Evolutionary conservation across 2,797 vertebrate genomes (phyloP).

Genomic region (Diglossa cyanea): DNA sequence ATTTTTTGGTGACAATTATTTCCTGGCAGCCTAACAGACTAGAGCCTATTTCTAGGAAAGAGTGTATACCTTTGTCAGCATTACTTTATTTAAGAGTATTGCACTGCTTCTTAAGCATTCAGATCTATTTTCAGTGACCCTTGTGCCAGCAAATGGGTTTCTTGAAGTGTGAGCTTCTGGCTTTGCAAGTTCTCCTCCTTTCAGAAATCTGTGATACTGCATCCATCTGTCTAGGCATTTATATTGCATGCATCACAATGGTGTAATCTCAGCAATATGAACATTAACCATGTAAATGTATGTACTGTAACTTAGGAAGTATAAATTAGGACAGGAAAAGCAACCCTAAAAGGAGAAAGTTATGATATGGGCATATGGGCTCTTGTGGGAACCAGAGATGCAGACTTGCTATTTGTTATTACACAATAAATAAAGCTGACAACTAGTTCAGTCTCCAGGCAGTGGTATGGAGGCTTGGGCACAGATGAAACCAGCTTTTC

Average conservation of each 20-base stretch:
- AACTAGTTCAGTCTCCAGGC: not conserved
- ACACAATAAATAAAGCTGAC: not conserved
- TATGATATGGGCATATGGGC: slow-evolving; percentile 12
- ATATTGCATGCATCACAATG: slow-evolving; percentile 51
- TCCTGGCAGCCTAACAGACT: not conserved
- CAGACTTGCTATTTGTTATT: not conserved
- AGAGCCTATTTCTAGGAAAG: slow-evolving; percentile 33
- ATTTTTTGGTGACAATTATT: not conserved
- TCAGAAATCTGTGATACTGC: slow-evolving; percentile 64
- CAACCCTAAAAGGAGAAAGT: slow-evolving; percentile 37
- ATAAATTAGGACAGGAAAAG: slow-evolving; percentile 55
- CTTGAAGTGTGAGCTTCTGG: slow-evolving; percentile 56
- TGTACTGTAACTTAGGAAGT: slow-evolving; percentile 48
- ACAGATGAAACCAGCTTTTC: not conserved
- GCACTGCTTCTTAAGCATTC: slow-evolving; percentile 20
- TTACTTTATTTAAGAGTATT: slow-evolving; percentile 33
- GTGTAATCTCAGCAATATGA: slow-evolving; percentile 53
- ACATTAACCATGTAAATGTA: slow-evolving; percentile 67
- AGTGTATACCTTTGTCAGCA: slow-evolving; percentile 55
- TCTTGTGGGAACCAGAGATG: not conserved
- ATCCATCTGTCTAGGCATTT: slow-evolving; percentile 69
- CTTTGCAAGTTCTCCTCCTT: slow-evolving; percentile 59
- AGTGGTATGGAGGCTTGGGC: not conserved
- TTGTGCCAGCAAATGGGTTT: slow-evolving; percentile 49
- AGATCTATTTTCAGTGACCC: slow-evolving; percentile 53